Conservation (phyloP, 2,797 vertebrate genomes). For the Iguana delicatissima region DNA sequence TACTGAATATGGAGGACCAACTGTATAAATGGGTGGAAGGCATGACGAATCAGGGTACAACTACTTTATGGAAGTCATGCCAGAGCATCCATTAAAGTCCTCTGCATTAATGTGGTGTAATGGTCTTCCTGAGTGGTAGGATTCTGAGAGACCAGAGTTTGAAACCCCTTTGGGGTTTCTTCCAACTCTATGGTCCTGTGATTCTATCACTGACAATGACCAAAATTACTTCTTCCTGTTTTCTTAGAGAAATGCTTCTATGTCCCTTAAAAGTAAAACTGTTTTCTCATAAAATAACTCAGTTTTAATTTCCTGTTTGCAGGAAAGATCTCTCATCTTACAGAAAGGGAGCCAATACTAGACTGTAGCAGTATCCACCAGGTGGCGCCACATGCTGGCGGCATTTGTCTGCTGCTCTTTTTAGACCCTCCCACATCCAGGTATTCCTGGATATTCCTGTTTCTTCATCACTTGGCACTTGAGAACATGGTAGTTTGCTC, state of each 20-base stretch:
- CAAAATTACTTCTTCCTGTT: constrained; percentile 15
- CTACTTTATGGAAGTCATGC: background rate
- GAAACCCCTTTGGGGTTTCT: too few species aligned
- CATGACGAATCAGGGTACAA: background rate
- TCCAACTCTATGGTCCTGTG: too few species aligned
- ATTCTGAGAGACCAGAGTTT: too few species aligned
- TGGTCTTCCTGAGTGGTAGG: too few species aligned
- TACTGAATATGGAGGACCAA: too few species aligned
- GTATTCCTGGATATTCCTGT: constrained; percentile 22
- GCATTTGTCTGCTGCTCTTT: constrained; percentile 7
- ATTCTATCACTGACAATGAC: background rate
- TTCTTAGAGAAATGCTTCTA: constrained; percentile 38
- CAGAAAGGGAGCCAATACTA: background rate
- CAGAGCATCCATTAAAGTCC: background rate
- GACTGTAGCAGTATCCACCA: background rate
- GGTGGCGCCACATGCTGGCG: constrained; percentile 20
- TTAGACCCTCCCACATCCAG: background rate
- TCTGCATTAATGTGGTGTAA: background rate
- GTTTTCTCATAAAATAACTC: constrained; percentile 44
- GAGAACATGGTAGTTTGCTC: background rate
- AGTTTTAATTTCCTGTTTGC: constrained; percentile 9
- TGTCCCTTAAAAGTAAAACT: constrained; percentile 25
- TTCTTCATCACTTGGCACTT: constrained; percentile 6
- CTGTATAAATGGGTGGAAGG: background rate
- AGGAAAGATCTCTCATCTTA: background rate